Evolutionary conservation across 2,797 vertebrate genomes (phyloP), one percentile per base, ranked within the genome.

Genomic region (Selene dorsalis): DNA sequence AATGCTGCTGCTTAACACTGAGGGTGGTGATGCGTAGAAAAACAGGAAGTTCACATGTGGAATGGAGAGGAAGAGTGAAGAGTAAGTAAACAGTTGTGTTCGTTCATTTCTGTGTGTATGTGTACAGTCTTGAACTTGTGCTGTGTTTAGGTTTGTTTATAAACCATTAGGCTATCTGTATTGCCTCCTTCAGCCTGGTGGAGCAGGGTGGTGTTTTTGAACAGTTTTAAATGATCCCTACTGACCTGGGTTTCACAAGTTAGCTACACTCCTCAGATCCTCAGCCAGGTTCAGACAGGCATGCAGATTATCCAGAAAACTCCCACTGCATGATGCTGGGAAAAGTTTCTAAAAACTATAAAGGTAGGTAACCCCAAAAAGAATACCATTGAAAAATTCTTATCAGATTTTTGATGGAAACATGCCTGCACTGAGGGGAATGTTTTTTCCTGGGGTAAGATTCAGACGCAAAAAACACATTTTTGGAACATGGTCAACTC

Each of bases 71-170:
- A 63, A 60, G 22, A 62, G 70, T 64, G 52, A 81, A 48, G 43
- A 58, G 60, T 69, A 1, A 2, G 69, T 69, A 60, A 75, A 84
- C 45, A 82, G 28, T 67, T 26, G 30, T 35, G 68, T 63, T 79
- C 48, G 72, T 74, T 77, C n/a, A 62, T 53, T 75, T 75, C 39
- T 48, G 14, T 72, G 55, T 63, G 24, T 77, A 39, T 39, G 3
- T 69, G 8, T 76, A 66, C 48, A 65, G 48, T 68, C 66, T 26
- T 75, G 68, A 45, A 74, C 72, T 63, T 45, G 41, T 20, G 10
- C 74, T 75, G 39, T 82, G 84, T 91, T 89, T 87, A 81, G 76
- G 79, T 85, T 85, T 75, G 83, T 91, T 87, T 87, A 82, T 84
- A 82, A 88, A 86, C 70, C 58, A 62, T 47, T 80, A n/a, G n/a